Evolutionary conservation across 2,888 invertebrate species (phyloP), one percentile per base, ranked within the genome.

Genomic region (Yponomeuta sedellus): DNA sequence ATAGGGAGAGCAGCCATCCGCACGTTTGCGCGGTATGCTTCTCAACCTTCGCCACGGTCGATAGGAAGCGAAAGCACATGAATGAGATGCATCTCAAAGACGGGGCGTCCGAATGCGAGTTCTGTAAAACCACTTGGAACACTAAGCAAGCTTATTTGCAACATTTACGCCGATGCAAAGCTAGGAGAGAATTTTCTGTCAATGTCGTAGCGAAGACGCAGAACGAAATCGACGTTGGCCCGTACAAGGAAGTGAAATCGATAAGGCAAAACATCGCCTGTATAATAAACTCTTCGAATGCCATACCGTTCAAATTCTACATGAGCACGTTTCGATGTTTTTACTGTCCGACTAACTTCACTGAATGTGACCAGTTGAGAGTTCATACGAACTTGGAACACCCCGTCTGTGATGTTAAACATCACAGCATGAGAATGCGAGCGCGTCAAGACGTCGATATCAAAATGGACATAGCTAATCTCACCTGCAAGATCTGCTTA

Each of bases 301-400:
- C 75, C 0, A 65, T 79, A 25, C 82, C 80, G 1, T 82, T 82
- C 34, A 78, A 77, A n/a, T 79, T 73, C 66, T 75, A 73, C 68
- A 77, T 83, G 75, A 83, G 79, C 67, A 79, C 77, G 65, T 86
- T 88, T 64, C 71, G 85, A 39, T 90, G 89, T 69, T 90, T 88
- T 66, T 90, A 86, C 68, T 90, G 90, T 67, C 72, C 86, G 0
- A 80, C 81, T 75, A 82, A 86, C 59, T 90, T 86, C 63, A 71
- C 69, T 0, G 78, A 80, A 16, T 83, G 85, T 64, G 77, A 82
- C 0, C 78, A 79, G 65, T 74, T 90, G 1, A 85, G 78, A 69
- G 73, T 80, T 10, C 90, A 90, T 61, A 83, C 87, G 0, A 68
- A 74, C 1, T 69, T 68, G 0, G 80, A 80, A 34, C 89, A 90